phyloP scores from a whole-genome alignment of 1,140 invertebrate species.

The Scaptodrosophila lebanonensis region DNA sequence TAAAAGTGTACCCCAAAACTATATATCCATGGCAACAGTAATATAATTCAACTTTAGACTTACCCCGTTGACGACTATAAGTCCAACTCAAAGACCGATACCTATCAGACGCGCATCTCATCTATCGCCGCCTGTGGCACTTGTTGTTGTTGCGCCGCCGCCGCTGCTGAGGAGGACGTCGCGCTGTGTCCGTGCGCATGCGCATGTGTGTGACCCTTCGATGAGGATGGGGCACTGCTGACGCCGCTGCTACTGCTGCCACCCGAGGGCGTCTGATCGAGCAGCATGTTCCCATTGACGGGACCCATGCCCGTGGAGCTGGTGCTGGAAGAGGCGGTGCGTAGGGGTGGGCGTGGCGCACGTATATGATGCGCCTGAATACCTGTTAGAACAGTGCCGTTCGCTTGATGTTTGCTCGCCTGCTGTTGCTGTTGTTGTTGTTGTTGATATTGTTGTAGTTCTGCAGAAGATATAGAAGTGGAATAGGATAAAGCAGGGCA shows the following conservation, averaged over 20 bases:
- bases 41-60: conserved; percentile 15
- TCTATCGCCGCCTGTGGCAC: conserved; percentile 87
- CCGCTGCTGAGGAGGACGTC: conserved; percentile 27
- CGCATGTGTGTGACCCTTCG: conserved; percentile 78
- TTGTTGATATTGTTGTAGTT: conserved; percentile 66
- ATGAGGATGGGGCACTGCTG: conserved; percentile 78
- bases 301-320: conserved; percentile 63
- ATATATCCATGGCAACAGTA: too few species aligned
- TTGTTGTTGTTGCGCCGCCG: conserved; percentile 79
- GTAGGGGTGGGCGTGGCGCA: conserved; percentile 71
- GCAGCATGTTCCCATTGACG: conserved; percentile 51
- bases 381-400: conserved; percentile 62
- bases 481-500: too few species aligned
- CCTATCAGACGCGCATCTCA: conserved; percentile 91
- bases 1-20: too few species aligned
- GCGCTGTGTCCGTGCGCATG: conserved; percentile 50
- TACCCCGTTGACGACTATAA: conserved; percentile 76
- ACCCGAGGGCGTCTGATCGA: conserved; percentile 76
- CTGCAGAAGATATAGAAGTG: conserved; percentile 36
- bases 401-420: conserved; percentile 65
- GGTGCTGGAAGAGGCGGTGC: conserved; percentile 76
- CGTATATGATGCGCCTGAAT: conserved; percentile 68
- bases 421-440: conserved; percentile 49
- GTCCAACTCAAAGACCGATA: conserved; percentile 78
- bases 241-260: conserved; percentile 79